Base-by-base conservation (phyloP, 2,797 vertebrate genomes). In the Rhinichthys osculus region DNA sequence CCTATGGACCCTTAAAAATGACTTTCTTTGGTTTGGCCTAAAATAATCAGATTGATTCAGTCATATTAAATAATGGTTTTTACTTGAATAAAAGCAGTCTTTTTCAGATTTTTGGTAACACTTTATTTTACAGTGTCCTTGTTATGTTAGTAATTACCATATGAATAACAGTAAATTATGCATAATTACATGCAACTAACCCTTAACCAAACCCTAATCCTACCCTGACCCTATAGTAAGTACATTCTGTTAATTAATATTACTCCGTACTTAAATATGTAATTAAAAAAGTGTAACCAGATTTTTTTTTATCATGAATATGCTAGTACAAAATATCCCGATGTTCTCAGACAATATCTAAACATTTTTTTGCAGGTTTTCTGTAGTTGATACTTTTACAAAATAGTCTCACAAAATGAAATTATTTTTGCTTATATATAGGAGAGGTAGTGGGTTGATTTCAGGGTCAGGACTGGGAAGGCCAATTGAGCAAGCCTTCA, bases 401-500 rank as follows among this genome's bases (percentile, higher is more conserved):
- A 72, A 7, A 16, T 27, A 72, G 23, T 47, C 23, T 27, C 23
- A 47, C 10, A 74, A 74, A 50, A 40, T 27, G 0, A 66, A 66
- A 21, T 66, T 0, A 2, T 54, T 47, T n/a, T 35, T 50, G 19
- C 21, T 64, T 4, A 17, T 27, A 76, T 9, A 50, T 44, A 47
- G 13, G 44, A 35, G 64, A 40, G 69, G 40, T 30, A 71, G 69
- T 74, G 78, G 67, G 50, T 67, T 80, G 57, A 79, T 76, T 82
- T 81, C 81, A 93, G 89, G 90, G 92, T 90, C 89, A 92, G 91
- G 92, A 92, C 90, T 90, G 89, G 87, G 90, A 92, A 93, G 93
- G 94, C 93, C 94, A 95, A 23, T 2, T 44, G 27, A 42, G 40
- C 67, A 79, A 89, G 72, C 90, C 89, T 90, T 90, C 91, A 83